Evolutionary conservation across 2,888 invertebrate genomes (phyloP).

Genomic region (Timema cristinae): DNA sequence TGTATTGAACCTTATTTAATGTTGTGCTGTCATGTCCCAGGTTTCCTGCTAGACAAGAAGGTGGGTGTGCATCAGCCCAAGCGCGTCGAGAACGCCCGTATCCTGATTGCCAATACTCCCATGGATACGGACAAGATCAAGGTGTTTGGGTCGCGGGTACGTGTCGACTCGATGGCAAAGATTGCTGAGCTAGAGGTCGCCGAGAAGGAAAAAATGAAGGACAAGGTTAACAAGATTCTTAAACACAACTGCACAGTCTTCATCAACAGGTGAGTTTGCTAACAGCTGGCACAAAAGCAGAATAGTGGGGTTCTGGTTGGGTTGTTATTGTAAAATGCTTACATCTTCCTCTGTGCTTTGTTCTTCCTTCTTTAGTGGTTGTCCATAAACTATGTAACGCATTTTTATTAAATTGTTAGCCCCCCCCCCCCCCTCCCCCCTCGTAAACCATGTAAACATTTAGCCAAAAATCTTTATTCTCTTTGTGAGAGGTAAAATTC

Average conservation of each 20-base stretch:
- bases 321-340: no score
- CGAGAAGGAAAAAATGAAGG: constrained; percentile 99
- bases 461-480: no score
- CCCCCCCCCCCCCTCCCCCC: no score
- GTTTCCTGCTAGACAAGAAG: constrained; percentile 93
- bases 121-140: constrained; percentile 99
- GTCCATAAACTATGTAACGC: no score
- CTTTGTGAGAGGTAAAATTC: no score
- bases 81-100: constrained; percentile 89
- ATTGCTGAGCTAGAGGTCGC: constrained; percentile 96
- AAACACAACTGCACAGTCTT: constrained; percentile 95
- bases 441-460: no score
- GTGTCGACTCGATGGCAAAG: constrained; percentile 88
- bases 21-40: constrained; percentile 38
- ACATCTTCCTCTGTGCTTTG: no score
- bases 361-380: no score
- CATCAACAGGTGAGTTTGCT: constrained; percentile 68
- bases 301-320: no score
- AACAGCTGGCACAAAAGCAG: no score
- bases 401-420: no score
- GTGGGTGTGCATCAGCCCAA: constrained; percentile 97
- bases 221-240: constrained; percentile 95
- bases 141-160: constrained; percentile 94
- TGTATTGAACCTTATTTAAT: no score
- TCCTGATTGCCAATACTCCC: constrained; percentile 97